Percentiles rank a stretch among this genome's conserved stretches.
phyloP scores from a whole-genome alignment of 2,888 invertebrate species.

The Drosophila robusta region DNA sequence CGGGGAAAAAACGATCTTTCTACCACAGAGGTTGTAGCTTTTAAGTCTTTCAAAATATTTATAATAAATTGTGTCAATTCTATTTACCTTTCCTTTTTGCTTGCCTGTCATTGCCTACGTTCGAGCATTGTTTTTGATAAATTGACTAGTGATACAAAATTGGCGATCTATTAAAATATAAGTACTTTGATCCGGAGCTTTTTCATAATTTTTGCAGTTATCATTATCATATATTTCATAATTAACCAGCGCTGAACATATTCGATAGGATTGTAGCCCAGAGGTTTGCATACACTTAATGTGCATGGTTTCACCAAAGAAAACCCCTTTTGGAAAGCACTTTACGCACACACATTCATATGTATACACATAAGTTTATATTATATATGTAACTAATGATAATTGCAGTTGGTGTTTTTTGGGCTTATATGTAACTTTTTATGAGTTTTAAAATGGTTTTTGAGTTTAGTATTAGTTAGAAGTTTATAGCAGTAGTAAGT shows the following conservation, averaged over 20 bases:
- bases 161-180: constrained; percentile 23
- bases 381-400: constrained; percentile 47
- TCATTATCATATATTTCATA: constrained; percentile 10
- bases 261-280: constrained; percentile 10
- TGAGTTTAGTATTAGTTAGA: constrained; percentile 64
- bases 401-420: constrained; percentile 51
- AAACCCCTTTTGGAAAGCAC: constrained; percentile 54
- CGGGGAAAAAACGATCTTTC: constrained; percentile 24
- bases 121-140: constrained; percentile 23
- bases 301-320: constrained; percentile 8
- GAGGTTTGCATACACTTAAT: constrained; percentile 3
- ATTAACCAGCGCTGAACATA: constrained; percentile 14
- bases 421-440: constrained; percentile 45
- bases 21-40: constrained; percentile 24
- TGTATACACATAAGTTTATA: constrained; percentile 45
- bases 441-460: constrained; percentile 55
- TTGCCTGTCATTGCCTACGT: constrained; percentile 27
- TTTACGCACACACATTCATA: constrained; percentile 57
- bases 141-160: constrained; percentile 32
- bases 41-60: constrained; percentile 42
- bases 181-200: constrained; percentile 19
- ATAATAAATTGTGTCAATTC: constrained; percentile 35
- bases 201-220: constrained; percentile 7
- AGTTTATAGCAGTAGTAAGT: constrained; percentile 72
- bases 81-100: constrained; percentile 42